phyloP scores from a whole-genome alignment of 2,113 vertebrate genomes.

The Chaetodon trifascialis region DNA sequence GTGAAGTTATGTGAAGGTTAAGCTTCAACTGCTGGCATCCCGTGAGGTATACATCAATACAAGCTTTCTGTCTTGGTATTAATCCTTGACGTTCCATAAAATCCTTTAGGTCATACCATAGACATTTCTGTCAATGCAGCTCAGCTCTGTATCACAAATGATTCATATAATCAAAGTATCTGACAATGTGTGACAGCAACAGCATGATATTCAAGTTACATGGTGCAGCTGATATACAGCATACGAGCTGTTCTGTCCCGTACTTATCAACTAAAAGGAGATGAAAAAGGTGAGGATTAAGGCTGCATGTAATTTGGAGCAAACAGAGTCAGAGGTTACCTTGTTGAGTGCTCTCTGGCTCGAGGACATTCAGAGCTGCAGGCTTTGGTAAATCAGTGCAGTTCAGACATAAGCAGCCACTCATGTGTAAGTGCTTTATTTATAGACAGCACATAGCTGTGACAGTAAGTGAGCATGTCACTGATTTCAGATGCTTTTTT shows the following conservation, averaged over 20 bases:
- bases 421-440: constrained; percentile 62
- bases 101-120: background rate
- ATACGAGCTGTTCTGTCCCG: background rate
- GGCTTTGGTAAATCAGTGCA: constrained; percentile 51
- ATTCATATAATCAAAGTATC: background rate
- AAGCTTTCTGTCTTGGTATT: background rate
- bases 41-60: background rate
- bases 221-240: background rate
- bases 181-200: background rate
- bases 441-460: constrained; percentile 38
- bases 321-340: constrained; percentile 27
- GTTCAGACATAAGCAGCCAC: constrained; percentile 33
- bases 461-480: constrained; percentile 28
- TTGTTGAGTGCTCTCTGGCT: constrained; percentile 8
- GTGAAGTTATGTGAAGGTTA: constrained; percentile 28
- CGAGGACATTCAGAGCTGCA: constrained; percentile 22
- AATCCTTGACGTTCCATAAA: constrained; percentile 15
- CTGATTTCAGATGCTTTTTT: background rate
- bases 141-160: background rate
- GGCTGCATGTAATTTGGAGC: background rate
- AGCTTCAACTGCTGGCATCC: background rate
- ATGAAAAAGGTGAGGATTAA: constrained; percentile 17
- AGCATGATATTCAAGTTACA: background rate
- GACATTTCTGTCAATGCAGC: background rate
- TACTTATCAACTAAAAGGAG: constrained; percentile 14